Conservation (phyloP, 2,888 invertebrate genomes). For the Luperina testacea region DNA sequence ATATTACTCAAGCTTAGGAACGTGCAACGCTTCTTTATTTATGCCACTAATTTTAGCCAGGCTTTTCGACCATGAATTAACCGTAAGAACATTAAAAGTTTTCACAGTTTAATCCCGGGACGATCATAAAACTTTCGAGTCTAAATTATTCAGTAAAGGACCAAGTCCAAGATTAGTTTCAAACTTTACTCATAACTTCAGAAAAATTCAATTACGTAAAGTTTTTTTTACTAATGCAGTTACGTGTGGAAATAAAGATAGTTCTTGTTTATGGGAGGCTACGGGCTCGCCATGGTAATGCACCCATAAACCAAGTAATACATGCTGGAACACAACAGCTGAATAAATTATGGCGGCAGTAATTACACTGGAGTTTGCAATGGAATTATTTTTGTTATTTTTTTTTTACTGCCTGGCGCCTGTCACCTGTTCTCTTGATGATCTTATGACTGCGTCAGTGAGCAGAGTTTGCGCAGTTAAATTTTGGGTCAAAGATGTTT, state of each 20-base stretch:
- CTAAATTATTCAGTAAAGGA: constrained; percentile 25
- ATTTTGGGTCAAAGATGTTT: neutral
- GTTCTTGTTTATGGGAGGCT: constrained; percentile 33
- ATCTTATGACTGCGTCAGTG: neutral
- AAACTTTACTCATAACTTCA: constrained; percentile 34
- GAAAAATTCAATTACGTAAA: constrained; percentile 24
- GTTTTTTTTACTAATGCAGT: constrained; percentile 42
- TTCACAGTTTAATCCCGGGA: constrained; percentile 33
- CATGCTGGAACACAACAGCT: constrained; percentile 25
- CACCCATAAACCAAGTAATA: constrained; percentile 51
- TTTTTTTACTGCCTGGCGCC: neutral
- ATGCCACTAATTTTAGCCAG: constrained; percentile 25
- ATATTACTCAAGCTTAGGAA: constrained; percentile 23
- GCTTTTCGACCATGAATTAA: constrained; percentile 24
- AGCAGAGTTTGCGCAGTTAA: neutral
- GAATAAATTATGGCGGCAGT: constrained; percentile 51
- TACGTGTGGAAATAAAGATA: constrained; percentile 37
- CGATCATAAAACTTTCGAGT: constrained; percentile 32
- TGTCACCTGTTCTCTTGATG: neutral
- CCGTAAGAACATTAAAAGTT: constrained; percentile 45
- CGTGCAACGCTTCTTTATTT: constrained; percentile 12
- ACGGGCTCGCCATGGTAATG: constrained; percentile 43
- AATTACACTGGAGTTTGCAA: constrained; percentile 18
- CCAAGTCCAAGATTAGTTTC: constrained; percentile 38
- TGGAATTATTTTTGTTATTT: neutral